Percentiles rank a stretch among this genome's conserved stretches.
Conservation (phyloP, 2,888 invertebrate genomes). For the Microctonus aethiopoides region DNA sequence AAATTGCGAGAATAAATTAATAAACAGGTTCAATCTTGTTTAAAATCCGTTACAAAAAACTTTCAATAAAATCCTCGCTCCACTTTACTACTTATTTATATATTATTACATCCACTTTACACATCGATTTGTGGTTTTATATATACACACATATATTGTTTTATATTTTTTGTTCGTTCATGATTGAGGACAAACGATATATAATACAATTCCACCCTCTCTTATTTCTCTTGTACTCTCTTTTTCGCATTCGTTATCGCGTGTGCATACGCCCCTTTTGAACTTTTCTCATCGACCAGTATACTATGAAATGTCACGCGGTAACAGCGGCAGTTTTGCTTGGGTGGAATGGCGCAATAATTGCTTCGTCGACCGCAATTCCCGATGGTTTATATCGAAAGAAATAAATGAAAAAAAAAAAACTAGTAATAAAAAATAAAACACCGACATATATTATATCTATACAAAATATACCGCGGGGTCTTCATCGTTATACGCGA, state of each 20-base stretch:
- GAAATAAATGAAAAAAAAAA: not conserved
- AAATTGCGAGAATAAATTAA: no score
- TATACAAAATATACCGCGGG: slow-evolving; percentile 7
- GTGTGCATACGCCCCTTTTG: slow-evolving; percentile 13
- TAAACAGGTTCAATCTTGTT: no score
- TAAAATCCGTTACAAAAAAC: no score
- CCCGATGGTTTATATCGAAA: slow-evolving; percentile 24
- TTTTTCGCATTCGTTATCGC: slow-evolving; percentile 2
- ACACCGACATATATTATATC: not conserved
- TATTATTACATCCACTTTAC: not conserved
- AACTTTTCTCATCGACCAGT: slow-evolving; percentile 24
- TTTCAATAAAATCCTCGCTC: not conserved
- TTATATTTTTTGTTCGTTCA: not conserved
- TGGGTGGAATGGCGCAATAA: slow-evolving; percentile 10
- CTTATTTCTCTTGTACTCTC: no score
- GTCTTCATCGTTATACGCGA: not conserved
- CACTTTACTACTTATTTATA: not conserved
- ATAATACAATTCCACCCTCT: slow-evolving; percentile 7
- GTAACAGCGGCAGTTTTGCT: not conserved
- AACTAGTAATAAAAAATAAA: not conserved
- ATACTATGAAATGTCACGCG: slow-evolving; percentile 24
- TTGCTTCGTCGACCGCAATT: slow-evolving; percentile 38
- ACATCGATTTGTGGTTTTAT: not conserved
- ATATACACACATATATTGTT: no score
- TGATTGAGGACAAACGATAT: slow-evolving; percentile 10